Conservation (phyloP, 2,113 vertebrate species). For the Mugil cephalus region DNA sequence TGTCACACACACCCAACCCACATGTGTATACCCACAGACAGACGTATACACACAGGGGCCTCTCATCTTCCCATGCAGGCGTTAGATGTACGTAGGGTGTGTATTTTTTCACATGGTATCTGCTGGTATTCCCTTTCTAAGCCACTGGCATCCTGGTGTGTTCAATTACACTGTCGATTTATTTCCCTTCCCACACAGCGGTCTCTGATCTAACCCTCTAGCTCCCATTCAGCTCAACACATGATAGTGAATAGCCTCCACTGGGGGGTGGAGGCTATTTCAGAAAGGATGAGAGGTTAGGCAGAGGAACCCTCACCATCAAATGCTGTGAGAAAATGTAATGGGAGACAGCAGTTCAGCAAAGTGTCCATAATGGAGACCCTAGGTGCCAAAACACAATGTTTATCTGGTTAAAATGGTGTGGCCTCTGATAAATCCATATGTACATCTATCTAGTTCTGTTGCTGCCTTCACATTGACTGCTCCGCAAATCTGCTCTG, state of each 20-base stretch:
- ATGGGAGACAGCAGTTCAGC: conserved; percentile 45
- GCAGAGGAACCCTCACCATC: neutral
- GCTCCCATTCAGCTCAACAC: conserved; percentile 67
- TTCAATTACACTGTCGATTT: conserved; percentile 78
- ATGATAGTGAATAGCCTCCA: conserved; percentile 65
- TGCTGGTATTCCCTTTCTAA: conserved; percentile 70
- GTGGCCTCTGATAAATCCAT: conserved; percentile 15
- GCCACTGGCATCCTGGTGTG: conserved; percentile 72
- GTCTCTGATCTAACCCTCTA: conserved; percentile 76
- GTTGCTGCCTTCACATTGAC: neutral
- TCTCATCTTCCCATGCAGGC: conserved; percentile 69
- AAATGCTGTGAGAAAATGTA: conserved; percentile 38
- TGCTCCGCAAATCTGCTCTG: neutral
- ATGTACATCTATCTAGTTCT: neutral
- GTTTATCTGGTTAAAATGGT: conserved; percentile 10
- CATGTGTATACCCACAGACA: conserved; percentile 62
- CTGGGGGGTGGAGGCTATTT: conserved; percentile 55
- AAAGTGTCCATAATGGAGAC: conserved; percentile 45
- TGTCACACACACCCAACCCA: conserved; percentile 60
- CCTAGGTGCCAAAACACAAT: conserved; percentile 13
- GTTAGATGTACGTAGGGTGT: conserved; percentile 64
- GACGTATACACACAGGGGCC: conserved; percentile 27
- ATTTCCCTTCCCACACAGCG: conserved; percentile 75
- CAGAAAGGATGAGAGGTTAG: conserved; percentile 32
- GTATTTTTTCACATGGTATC: conserved; percentile 72